A percentile compares a stretch with the other conserved stretches of the same genome.
Conservation (phyloP, 2,797 vertebrate genomes). For the Macropodus opercularis region DNA sequence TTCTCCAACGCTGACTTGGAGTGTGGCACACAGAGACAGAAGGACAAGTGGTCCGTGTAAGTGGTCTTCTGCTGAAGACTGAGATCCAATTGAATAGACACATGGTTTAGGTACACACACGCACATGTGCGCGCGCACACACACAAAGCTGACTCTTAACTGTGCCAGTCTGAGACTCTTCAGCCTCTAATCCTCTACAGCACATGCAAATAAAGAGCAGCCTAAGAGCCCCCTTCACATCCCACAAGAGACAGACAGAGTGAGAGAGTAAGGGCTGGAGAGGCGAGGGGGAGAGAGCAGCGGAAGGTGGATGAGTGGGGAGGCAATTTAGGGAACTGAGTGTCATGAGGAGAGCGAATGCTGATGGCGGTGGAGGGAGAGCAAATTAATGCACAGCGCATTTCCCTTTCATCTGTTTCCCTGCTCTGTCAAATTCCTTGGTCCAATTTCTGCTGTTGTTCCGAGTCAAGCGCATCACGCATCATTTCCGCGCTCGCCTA, state of each 20-base stretch:
- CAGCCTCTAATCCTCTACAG: constrained; percentile 70
- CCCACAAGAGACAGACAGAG: constrained; percentile 68
- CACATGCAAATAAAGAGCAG: constrained; percentile 79
- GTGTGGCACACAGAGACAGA: constrained; percentile 36
- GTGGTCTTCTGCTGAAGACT: constrained; percentile 51
- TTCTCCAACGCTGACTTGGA: constrained; percentile 43
- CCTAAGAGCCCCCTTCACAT: constrained; percentile 74
- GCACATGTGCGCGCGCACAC: constrained; percentile 19
- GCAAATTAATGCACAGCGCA: constrained; percentile 65
- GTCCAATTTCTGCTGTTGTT: constrained; percentile 65
- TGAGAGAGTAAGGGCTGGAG: constrained; percentile 65
- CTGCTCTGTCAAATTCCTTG: constrained; percentile 64
- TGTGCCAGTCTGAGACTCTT: constrained; percentile 73
- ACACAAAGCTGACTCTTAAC: constrained; percentile 69
- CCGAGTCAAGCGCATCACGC: constrained; percentile 52
- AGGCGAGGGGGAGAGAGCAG: constrained; percentile 66
- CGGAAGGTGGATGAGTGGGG: constrained; percentile 75
- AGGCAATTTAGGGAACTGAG: constrained; percentile 77
- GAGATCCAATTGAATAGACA: constrained; percentile 66
- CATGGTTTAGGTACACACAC: constrained; percentile 47
- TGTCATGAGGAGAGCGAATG: constrained; percentile 67
- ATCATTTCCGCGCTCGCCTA: constrained; percentile 62
- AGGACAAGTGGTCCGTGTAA: constrained; percentile 51
- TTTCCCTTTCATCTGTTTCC: constrained; percentile 72
- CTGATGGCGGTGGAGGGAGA: constrained; percentile 65